Evolutionary conservation across 2,888 invertebrate genomes (phyloP).

Genomic region (Drosophila koepferae): DNA sequence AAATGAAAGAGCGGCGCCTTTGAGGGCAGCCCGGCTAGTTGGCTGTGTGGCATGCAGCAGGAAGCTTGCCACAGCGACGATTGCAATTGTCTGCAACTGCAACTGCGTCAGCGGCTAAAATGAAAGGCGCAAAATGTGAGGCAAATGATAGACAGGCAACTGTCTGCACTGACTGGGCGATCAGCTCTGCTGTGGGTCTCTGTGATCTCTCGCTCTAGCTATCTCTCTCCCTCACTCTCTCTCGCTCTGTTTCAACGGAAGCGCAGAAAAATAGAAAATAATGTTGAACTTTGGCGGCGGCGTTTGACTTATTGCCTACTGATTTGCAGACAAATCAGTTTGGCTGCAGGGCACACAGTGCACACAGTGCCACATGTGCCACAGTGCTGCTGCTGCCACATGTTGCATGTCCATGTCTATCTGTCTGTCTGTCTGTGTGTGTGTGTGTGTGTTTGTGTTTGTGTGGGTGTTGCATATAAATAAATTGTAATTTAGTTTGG

Average conservation of each 20-base stretch:
- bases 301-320: conserved; percentile 81
- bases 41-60: conserved; percentile 24
- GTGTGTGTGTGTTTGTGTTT: conserved; percentile 21
- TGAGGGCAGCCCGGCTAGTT: conserved; percentile 54
- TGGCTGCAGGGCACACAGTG: conserved; percentile 45
- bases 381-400: conserved; percentile 36
- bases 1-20: conserved; percentile 70
- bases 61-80: conserved; percentile 51
- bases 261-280: conserved; percentile 75
- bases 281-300: conserved; percentile 78
- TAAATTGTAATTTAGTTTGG: conserved; percentile 81
- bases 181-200: conserved; percentile 16
- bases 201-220: neutral
- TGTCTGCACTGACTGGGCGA: conserved; percentile 59
- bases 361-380: conserved; percentile 25
- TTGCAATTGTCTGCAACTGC: conserved; percentile 68
- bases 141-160: conserved; percentile 79
- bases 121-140: conserved; percentile 74
- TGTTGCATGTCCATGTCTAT: conserved; percentile 30
- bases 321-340: conserved; percentile 78
- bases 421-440: conserved; percentile 6
- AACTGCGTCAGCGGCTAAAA: conserved; percentile 77
- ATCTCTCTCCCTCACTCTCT: neutral
- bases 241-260: conserved; percentile 58
- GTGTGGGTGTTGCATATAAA: conserved; percentile 79